Conservation (phyloP, 2,888 invertebrate species). For the Oegoconia quadripuncta region DNA sequence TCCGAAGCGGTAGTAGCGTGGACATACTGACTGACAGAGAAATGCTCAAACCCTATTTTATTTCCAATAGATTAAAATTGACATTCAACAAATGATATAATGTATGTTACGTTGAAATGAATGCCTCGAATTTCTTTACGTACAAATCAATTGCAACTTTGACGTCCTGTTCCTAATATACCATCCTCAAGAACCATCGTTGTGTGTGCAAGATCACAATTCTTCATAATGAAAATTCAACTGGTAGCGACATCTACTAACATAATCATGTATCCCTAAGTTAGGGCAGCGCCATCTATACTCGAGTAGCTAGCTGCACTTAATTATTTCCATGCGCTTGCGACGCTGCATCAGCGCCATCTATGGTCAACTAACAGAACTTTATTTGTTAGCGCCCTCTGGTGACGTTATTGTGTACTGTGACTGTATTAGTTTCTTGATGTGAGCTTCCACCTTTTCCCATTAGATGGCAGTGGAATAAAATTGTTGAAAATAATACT, state of each 20-base stretch:
- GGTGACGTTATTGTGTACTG: slow-evolving; percentile 1
- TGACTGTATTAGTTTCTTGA: neutral
- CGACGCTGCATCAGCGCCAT: slow-evolving; percentile 25
- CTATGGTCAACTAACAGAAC: slow-evolving; percentile 16
- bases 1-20: too few species aligned
- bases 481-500: slow-evolving; percentile 2
- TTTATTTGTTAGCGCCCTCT: neutral
- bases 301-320: slow-evolving; percentile 1
- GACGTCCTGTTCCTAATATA: too few species aligned
- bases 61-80: too few species aligned
- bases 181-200: too few species aligned
- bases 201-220: too few species aligned
- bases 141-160: too few species aligned
- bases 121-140: too few species aligned
- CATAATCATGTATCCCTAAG: neutral
- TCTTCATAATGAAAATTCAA: neutral
- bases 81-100: too few species aligned
- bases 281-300: slow-evolving; percentile 11
- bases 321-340: slow-evolving; percentile 22
- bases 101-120: too few species aligned
- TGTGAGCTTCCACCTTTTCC: slow-evolving; percentile 4
- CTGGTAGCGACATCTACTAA: slow-evolving; percentile 2
- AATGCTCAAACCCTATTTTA: too few species aligned
- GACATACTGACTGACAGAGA: too few species aligned
- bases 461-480: slow-evolving; percentile 17